Base-by-base conservation (phyloP, 2,888 invertebrate species). In the Taphrorychus bicolor region DNA sequence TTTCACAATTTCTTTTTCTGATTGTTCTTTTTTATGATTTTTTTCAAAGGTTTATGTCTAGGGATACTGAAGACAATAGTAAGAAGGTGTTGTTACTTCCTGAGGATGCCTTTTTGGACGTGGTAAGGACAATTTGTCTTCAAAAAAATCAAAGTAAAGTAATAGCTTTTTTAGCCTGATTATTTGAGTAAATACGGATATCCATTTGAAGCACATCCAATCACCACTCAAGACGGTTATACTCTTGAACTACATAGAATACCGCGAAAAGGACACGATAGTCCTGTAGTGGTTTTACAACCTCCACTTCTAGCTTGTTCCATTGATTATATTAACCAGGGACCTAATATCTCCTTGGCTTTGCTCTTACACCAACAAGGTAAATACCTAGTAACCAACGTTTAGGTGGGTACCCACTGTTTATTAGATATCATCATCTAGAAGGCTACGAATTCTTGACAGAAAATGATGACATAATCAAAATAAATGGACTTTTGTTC, bases 171-270 rank as follows among this genome's bases (percentile, higher is more conserved):
- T 66, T 72, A 84, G 84, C 73, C 75, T 0, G 83, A 85, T 60
- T 77, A 90, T 17, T 82, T 90, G 0, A 76, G 76, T n/a, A 87
- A 88, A 74, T 87, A 90, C 75, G 86, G 87, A 0, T 92, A 91
- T 77, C 85, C 86, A 0, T 79, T 86, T 0, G 90, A 92, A 79
- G 84, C 83, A n/a, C 89, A 92, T 77, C 77, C 78, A 0, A 71
- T 90, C 0, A 82, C 81, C 2, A 95, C 95, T 0, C 79, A 84
- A 1, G 95, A 95, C 83, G 92, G 92, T 1, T 95, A 92, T 76
- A 87, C 92, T 14, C 82, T 95, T 70, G 85, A 87, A 69, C 74
- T 94, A 76, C 93, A 94, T 77, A 54, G 94, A 42, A 91, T 95
- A 49, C 85, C 87, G 0, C 85, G 85, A 18, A 41, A 49, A 64